These are phyloP conservation scores for Anguilla anguilla DNA, from an alignment of 2,797 vertebrate species.

Conservation along the genomic window DNA sequence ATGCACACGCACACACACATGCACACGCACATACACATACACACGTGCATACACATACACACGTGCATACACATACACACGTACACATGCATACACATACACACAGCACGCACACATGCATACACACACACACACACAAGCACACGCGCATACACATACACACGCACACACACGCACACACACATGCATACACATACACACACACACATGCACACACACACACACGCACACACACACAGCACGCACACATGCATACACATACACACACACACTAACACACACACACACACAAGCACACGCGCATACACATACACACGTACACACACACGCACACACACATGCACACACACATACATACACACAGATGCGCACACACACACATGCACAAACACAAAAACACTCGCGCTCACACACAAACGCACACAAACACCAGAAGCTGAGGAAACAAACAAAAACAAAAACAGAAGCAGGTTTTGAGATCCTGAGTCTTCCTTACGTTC, in stretches of 20 bases:
- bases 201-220: neutral
- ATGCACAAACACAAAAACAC: neutral
- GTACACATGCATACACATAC: too few relatives aligned
- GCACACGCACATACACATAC: neutral
- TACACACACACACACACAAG: neutral
- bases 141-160: too few relatives aligned
- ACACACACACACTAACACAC: neutral
- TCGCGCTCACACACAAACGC: neutral
- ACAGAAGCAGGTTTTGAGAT: neutral
- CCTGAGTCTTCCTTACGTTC: neutral
- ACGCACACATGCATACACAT: too few relatives aligned
- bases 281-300: too few relatives aligned
- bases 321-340: neutral
- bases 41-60: too few relatives aligned
- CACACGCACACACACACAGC: neutral
- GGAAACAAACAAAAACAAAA: neutral
- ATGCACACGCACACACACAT: neutral
- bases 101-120: neutral
- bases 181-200: neutral
- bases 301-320: neutral
- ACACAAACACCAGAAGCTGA: neutral
- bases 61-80: too few relatives aligned
- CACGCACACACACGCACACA: too few relatives aligned
- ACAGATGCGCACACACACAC: too few relatives aligned
- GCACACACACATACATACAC: neutral